These are phyloP conservation scores for Drosophila formosana DNA, from an alignment of 2,888 invertebrate species.

Conservation along the genomic window DNA sequence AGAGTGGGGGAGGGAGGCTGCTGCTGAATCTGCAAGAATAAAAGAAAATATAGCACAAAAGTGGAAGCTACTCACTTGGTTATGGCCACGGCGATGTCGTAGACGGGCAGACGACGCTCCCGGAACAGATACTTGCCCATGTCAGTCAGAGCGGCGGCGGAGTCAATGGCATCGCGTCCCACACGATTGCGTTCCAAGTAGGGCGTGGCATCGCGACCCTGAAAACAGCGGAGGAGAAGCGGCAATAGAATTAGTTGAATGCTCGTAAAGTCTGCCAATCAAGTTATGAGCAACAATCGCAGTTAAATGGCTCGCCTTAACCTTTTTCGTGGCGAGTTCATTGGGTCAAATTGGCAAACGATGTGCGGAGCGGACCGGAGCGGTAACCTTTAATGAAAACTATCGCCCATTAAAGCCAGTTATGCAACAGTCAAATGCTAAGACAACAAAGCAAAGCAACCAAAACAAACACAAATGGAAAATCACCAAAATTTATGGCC, in stretches of 20 bases:
- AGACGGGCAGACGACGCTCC: slow-evolving; percentile 96
- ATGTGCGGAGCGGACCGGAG: slow-evolving; percentile 2
- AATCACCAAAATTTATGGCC: slow-evolving; percentile 68
- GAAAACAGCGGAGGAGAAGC: slow-evolving; percentile 27
- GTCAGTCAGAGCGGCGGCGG: slow-evolving; percentile 96
- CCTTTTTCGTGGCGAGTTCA: slow-evolving; percentile 5
- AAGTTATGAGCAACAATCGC: background rate
- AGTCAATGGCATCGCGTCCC: slow-evolving; percentile 96
- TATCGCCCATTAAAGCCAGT: slow-evolving; percentile 31
- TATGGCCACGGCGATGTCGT: slow-evolving; percentile 97
- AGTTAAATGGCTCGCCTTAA: slow-evolving; percentile 1
- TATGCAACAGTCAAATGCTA: slow-evolving; percentile 58
- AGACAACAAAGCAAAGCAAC: slow-evolving; percentile 30
- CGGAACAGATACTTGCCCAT: slow-evolving; percentile 99
- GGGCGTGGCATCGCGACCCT: slow-evolving; percentile 98
- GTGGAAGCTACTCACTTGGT: slow-evolving; percentile 92
- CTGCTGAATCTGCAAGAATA: slow-evolving; percentile 66
- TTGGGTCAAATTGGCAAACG: slow-evolving; percentile 8
- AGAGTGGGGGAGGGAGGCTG: slow-evolving; percentile 20
- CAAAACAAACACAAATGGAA: slow-evolving; percentile 42
- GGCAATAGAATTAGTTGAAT: background rate
- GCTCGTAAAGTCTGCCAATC: background rate
- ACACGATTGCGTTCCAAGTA: slow-evolving; percentile 97
- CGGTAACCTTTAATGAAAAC: slow-evolving; percentile 45
- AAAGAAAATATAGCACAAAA: slow-evolving; percentile 25